These are phyloP conservation scores for Chalcis sispes DNA, from an alignment of 2,888 invertebrate genomes.

Conservation along the genomic window DNA sequence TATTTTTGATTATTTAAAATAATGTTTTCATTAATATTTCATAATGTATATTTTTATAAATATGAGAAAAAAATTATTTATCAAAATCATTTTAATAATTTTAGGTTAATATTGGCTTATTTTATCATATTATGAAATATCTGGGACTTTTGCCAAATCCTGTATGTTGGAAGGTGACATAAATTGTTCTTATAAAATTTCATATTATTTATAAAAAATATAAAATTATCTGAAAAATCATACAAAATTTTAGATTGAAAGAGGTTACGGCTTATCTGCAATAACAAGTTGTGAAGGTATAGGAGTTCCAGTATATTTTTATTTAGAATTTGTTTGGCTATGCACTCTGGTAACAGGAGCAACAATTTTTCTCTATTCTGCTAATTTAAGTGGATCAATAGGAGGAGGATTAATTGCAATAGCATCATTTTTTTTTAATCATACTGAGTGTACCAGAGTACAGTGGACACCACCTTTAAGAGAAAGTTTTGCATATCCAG, in stretches of 20 bases:
- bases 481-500: constrained; percentile 91
- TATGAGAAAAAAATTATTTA: not conserved
- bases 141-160: constrained; percentile 66
- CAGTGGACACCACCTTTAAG: constrained; percentile 92
- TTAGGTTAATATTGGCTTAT: constrained; percentile 72
- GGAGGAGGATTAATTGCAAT: constrained; percentile 86
- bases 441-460: constrained; percentile 88
- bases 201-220: constrained; percentile 10
- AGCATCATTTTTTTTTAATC: constrained; percentile 87
- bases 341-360: constrained; percentile 85
- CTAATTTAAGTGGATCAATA: constrained; percentile 83
- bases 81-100: not conserved
- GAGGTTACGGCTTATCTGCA: constrained; percentile 80
- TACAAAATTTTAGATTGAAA: constrained; percentile 76
- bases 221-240: constrained; percentile 4
- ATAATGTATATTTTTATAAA: not conserved
- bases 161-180: constrained; percentile 76
- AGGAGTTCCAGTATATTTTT: constrained; percentile 89
- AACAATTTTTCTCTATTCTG: constrained; percentile 83
- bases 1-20: not conserved
- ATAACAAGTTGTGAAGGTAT: constrained; percentile 88
- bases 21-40: not conserved
- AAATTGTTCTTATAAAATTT: not conserved
- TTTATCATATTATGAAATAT: constrained; percentile 77
- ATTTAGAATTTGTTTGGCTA: constrained; percentile 86